Evolutionary conservation across 1,140 invertebrate species (phyloP).

Genomic region (Papilio xuthus): DNA sequence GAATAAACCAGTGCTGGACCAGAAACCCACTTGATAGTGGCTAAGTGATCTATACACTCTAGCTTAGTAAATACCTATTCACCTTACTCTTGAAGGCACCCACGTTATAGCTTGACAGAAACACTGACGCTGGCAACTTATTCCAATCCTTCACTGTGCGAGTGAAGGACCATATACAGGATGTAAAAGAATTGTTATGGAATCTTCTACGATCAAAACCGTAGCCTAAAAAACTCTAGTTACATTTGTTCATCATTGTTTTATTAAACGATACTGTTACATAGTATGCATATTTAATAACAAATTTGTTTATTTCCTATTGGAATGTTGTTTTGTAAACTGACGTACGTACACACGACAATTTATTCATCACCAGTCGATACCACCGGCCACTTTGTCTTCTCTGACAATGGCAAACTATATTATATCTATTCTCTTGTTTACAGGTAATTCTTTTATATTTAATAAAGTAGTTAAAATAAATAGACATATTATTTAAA

Average conservation of each 20-base stretch:
- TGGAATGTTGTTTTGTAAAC: slow-evolving; percentile 33
- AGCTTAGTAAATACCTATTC: no score
- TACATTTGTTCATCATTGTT: background rate
- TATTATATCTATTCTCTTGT: slow-evolving; percentile 22
- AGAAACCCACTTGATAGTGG: no score
- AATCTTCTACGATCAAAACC: background rate
- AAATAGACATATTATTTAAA: no score
- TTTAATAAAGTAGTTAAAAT: background rate
- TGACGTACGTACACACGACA: background rate
- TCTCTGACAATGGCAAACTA: slow-evolving; percentile 3
- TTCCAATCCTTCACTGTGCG: no score
- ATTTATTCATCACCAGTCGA: background rate
- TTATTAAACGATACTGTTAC: background rate
- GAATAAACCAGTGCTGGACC: no score
- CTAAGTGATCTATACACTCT: no score
- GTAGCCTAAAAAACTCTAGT: background rate
- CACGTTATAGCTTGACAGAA: no score
- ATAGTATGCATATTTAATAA: slow-evolving; percentile 3
- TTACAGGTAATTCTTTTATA: background rate
- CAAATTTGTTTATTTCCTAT: slow-evolving; percentile 13
- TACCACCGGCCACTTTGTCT: background rate
- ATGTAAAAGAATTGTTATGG: no score
- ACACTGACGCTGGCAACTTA: no score
- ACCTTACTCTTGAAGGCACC: no score
- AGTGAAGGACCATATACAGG: no score